Conservation (phyloP, 2,888 invertebrate genomes). For the Volucella zonaria region DNA sequence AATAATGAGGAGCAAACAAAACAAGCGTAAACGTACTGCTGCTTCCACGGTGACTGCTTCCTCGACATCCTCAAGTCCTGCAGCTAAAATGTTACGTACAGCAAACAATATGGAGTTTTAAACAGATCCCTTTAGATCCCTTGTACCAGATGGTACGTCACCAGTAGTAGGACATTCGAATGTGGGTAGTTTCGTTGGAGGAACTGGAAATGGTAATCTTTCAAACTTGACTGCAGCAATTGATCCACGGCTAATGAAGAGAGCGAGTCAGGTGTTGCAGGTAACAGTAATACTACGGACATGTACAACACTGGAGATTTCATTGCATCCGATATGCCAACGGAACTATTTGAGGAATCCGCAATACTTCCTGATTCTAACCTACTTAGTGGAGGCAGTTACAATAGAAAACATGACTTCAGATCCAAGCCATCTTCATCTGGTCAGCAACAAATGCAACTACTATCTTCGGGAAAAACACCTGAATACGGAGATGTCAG, state of each 20-base stretch:
- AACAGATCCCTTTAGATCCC: conserved; percentile 76
- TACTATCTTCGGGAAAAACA: conserved; percentile 45
- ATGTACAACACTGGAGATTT: conserved; percentile 80
- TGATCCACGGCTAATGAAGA: conserved; percentile 75
- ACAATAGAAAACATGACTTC: conserved; percentile 51
- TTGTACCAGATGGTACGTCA: conserved; percentile 55
- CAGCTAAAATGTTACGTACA: conserved; percentile 70
- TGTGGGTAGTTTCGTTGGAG: neutral
- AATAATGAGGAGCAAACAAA: conserved; percentile 77
- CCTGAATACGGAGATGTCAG: conserved; percentile 35
- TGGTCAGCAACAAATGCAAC: conserved; percentile 49
- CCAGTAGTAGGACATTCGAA: neutral
- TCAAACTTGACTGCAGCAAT: conserved; percentile 23
- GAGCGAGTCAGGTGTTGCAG: conserved; percentile 46
- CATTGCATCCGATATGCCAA: conserved; percentile 80
- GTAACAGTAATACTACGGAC: conserved; percentile 46
- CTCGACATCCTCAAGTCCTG: conserved; percentile 45
- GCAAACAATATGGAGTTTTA: conserved; percentile 67
- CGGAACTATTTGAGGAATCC: conserved; percentile 80
- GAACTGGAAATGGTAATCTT: conserved; percentile 9
- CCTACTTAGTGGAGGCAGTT: conserved; percentile 23
- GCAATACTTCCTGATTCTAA: conserved; percentile 75
- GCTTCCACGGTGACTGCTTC: conserved; percentile 47
- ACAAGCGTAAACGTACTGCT: conserved; percentile 73
- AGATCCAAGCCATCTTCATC: conserved; percentile 64